phyloP scores from a whole-genome alignment of 2,113 vertebrate genomes.

The Gadus macrocephalus region DNA sequence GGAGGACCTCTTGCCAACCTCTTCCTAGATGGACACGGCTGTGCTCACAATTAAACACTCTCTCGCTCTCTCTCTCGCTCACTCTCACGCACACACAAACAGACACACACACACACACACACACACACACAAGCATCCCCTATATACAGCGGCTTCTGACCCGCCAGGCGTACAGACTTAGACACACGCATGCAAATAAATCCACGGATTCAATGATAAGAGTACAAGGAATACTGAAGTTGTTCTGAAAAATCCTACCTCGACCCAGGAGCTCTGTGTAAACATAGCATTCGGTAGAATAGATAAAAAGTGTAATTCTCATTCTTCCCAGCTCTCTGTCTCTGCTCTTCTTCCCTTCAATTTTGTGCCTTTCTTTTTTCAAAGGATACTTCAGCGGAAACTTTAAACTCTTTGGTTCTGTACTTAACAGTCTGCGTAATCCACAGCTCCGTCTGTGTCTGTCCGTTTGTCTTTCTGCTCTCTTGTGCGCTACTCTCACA shows the following conservation, averaged over 20 bases:
- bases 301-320: conserved; percentile 40
- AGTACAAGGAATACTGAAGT: conserved; percentile 50
- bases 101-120: conserved; percentile 9
- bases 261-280: conserved; percentile 64
- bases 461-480: conserved; percentile 35
- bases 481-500: conserved; percentile 6
- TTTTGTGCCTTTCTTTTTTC: conserved; percentile 19
- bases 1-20: not conserved
- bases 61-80: not conserved
- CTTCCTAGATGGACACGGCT: not conserved
- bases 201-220: conserved; percentile 24
- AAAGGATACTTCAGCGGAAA: not conserved
- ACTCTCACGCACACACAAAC: not conserved
- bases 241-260: conserved; percentile 60
- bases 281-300: conserved; percentile 61
- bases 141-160: conserved; percentile 19
- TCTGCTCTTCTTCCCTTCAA: conserved; percentile 10
- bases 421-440: conserved; percentile 51
- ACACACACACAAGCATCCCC: conserved; percentile 2
- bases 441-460: conserved; percentile 5
- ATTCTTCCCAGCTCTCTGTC: not conserved
- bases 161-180: conserved; percentile 33
- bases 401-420: conserved; percentile 64
- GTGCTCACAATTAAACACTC: conserved; percentile 2
- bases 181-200: conserved; percentile 61